These are phyloP conservation scores for Netelia inedita DNA, from an alignment of 2,888 invertebrate species.

Conservation along the genomic window DNA sequence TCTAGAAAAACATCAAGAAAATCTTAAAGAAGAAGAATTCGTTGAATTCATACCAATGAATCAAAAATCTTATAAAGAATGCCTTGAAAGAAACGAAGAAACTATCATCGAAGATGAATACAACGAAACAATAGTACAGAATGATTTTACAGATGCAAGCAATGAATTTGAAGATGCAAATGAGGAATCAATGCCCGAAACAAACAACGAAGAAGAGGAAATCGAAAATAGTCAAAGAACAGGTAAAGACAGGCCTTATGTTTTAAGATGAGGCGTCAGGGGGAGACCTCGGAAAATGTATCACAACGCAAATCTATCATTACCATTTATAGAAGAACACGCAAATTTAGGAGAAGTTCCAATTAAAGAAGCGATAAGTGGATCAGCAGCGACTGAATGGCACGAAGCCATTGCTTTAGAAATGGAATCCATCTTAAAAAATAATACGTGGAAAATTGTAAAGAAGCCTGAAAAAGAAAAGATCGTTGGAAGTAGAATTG, in stretches of 20 bases:
- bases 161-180: neutral
- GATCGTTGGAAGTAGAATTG: constrained; percentile 59
- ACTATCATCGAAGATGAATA: neutral
- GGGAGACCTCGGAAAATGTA: neutral
- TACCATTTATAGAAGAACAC: neutral
- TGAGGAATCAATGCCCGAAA: neutral
- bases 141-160: neutral
- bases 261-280: neutral
- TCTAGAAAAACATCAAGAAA: neutral
- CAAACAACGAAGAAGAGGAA: neutral
- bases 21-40: neutral
- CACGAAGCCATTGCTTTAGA: constrained; percentile 67
- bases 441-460: constrained; percentile 72
- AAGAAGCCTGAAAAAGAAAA: constrained; percentile 55
- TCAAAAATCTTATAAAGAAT: neutral
- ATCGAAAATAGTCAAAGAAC: neutral
- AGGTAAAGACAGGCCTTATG: neutral
- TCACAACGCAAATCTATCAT: neutral
- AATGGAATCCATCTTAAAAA: constrained; percentile 66
- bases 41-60: neutral
- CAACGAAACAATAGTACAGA: neutral
- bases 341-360: neutral
- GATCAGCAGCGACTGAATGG: constrained; percentile 64
- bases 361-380: constrained; percentile 53
- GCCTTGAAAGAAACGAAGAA: neutral